Percentiles rank a stretch among this genome's conserved stretches.
Conservation (phyloP, 2,113 vertebrate genomes). For the Nothoprocta pentlandii region DNA sequence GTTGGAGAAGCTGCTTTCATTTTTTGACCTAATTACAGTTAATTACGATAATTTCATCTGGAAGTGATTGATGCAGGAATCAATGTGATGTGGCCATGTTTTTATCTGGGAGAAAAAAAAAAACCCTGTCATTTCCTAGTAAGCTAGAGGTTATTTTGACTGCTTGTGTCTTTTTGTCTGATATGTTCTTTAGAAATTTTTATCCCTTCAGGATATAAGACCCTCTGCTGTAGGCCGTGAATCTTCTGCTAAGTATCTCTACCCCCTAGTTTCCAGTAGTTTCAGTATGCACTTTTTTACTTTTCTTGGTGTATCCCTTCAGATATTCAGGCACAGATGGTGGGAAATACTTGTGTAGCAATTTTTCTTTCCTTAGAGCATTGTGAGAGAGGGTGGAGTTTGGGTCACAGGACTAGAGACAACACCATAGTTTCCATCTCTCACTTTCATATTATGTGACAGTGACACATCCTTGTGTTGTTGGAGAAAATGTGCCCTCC, state of each 20-base stretch:
- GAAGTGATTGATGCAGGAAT: slow-evolving; percentile 4
- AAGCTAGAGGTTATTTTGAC: background rate
- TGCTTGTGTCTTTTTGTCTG: background rate
- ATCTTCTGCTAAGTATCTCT: background rate
- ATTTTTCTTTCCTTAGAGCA: background rate
- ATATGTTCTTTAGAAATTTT: background rate
- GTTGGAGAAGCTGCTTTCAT: slow-evolving; percentile 19
- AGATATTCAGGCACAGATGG: background rate
- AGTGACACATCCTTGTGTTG: accelerated
- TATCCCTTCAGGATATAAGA: background rate
- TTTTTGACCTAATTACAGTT: slow-evolving; percentile 50
- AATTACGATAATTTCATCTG: slow-evolving; percentile 14
- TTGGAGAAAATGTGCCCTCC: background rate
- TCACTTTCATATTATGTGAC: background rate
- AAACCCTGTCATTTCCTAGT: background rate
- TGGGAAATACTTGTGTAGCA: background rate
- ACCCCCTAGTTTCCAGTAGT: background rate
- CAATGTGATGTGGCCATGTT: background rate
- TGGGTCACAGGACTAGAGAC: background rate
- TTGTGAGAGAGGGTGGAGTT: background rate
- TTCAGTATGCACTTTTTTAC: background rate
- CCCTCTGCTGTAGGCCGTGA: background rate
- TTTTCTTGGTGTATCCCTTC: background rate
- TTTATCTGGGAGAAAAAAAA: background rate
- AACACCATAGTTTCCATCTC: background rate